Conservation (phyloP, 2,797 vertebrate species). For the Pampus argenteus region DNA sequence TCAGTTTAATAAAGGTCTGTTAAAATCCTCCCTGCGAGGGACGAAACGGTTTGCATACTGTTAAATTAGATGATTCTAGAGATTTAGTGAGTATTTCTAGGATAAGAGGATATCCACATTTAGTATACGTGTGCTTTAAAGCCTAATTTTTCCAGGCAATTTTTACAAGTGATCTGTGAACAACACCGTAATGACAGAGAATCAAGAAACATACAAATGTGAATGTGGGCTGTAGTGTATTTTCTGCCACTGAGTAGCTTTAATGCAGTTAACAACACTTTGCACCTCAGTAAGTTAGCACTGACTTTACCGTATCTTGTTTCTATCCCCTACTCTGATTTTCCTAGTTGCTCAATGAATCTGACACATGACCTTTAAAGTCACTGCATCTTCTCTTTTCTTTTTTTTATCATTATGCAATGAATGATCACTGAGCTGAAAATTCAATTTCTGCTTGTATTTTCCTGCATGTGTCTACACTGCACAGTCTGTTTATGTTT, state of each 20-base stretch:
- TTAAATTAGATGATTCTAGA: constrained; percentile 41
- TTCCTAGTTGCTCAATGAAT: constrained; percentile 20
- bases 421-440: constrained; percentile 21
- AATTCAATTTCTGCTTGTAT: constrained; percentile 6
- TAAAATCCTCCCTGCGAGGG: constrained; percentile 49
- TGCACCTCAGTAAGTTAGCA: constrained; percentile 41
- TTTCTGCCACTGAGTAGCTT: constrained; percentile 17
- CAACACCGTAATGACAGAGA: constrained; percentile 3
- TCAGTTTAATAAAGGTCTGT: constrained; percentile 52
- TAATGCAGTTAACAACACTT: constrained; percentile 32
- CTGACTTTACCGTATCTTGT: constrained; percentile 16
- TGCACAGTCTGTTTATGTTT: constrained; percentile 39
- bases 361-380: constrained; percentile 35
- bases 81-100: constrained; percentile 38
- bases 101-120: constrained; percentile 15
- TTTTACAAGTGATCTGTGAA: constrained; percentile 21
- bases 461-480: constrained; percentile 22
- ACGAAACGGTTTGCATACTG: constrained; percentile 43
- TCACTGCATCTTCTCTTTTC: constrained; percentile 28
- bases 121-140: constrained; percentile 16
- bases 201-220: constrained; percentile 27
- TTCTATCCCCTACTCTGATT: constrained; percentile 25
- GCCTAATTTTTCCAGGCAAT: constrained; percentile 24
- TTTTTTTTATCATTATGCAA: constrained; percentile 1
- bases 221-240: constrained; percentile 17